Evolutionary conservation across 2,797 vertebrate species (phyloP).

Genomic region (Schizopygopsis malacanthus): DNA sequence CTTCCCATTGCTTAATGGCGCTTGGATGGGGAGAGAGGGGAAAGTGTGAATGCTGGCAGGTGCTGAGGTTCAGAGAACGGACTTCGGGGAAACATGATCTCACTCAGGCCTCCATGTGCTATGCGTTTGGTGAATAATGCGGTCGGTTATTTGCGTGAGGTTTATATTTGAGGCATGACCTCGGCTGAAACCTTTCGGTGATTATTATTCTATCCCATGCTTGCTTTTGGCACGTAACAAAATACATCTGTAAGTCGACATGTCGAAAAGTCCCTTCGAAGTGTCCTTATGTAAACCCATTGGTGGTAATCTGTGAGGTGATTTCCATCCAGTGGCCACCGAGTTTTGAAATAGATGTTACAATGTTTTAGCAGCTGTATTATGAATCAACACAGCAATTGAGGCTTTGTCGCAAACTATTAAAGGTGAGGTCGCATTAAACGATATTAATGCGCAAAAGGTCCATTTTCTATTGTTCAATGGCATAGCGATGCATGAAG

Average conservation of each 20-base stretch:
- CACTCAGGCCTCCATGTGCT: constrained; percentile 52
- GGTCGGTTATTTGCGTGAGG: constrained; percentile 54
- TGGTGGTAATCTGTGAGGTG: constrained; percentile 6
- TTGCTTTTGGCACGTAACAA: constrained; percentile 54
- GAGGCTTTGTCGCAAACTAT: neutral
- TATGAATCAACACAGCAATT: neutral
- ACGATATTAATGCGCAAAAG: neutral
- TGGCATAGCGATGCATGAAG: neutral
- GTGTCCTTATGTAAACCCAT: constrained; percentile 56
- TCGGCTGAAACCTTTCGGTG: constrained; percentile 48
- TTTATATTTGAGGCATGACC: constrained; percentile 53
- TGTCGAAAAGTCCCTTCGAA: constrained; percentile 44
- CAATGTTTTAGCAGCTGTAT: constrained; percentile 3
- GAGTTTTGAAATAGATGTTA: constrained; percentile 5
- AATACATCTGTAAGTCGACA: constrained; percentile 56
- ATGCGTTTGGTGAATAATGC: constrained; percentile 53
- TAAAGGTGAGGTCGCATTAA: neutral
- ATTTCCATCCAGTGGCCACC: neutral
- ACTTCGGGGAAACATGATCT: constrained; percentile 56
- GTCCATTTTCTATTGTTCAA: neutral
- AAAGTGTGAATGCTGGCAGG: constrained; percentile 61
- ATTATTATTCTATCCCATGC: constrained; percentile 60
- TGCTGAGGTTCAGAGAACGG: constrained; percentile 44
- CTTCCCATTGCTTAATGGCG: constrained; percentile 59
- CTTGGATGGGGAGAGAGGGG: constrained; percentile 46